Percentiles rank a stretch among this genome's conserved stretches.
These are phyloP conservation scores for Atrichornis clamosus DNA, from an alignment of 2,113 vertebrate genomes.

Conservation along the genomic window DNA sequence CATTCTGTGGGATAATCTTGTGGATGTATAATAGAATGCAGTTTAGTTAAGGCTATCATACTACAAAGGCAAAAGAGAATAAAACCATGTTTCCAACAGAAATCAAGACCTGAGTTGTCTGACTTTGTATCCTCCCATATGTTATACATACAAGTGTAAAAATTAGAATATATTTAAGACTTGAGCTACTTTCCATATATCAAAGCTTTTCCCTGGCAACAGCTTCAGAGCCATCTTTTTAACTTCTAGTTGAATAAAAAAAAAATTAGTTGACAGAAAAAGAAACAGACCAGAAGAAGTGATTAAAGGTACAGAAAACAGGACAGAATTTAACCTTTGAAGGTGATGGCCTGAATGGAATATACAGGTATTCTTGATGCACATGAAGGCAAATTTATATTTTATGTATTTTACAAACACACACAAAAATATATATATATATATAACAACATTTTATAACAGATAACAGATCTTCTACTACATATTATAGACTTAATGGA, in stretches of 20 bases:
- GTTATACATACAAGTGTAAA: not conserved
- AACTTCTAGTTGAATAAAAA: not conserved
- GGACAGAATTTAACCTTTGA: not conserved
- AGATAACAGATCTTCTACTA: not conserved
- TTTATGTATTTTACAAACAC: not conserved
- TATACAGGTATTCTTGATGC: fast-evolving
- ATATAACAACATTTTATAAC: not conserved
- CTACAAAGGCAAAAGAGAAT: not conserved
- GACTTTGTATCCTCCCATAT: not conserved
- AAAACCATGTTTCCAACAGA: not conserved
- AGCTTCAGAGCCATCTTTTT: not conserved
- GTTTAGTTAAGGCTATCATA: not conserved
- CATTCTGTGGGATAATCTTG: not conserved
- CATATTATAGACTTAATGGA: not conserved
- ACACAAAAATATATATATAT: not conserved
- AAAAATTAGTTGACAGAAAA: not conserved
- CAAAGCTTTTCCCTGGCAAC: not conserved
- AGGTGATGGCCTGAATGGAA: not conserved
- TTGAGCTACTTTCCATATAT: not conserved
- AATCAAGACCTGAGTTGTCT: not conserved
- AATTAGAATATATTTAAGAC: not conserved
- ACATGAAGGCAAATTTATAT: not conserved
- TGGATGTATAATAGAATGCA: not conserved
- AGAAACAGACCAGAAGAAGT: not conserved
- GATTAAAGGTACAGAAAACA: not conserved